These are phyloP conservation scores for Equus przewalskii DNA, from an alignment of 2,113 vertebrate species.

Conservation along the genomic window DNA sequence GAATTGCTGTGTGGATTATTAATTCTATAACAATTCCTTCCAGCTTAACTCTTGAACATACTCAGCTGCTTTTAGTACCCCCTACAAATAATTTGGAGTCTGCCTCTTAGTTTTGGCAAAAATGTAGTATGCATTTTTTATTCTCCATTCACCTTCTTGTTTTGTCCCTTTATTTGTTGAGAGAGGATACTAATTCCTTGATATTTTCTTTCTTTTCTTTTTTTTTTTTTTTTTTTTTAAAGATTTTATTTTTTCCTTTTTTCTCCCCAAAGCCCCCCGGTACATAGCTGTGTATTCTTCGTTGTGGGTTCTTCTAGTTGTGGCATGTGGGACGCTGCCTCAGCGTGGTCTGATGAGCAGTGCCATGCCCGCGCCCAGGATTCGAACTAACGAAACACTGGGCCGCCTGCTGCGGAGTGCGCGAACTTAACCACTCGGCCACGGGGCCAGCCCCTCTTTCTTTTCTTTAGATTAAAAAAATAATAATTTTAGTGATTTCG, in stretches of 20 bases:
- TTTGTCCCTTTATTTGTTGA: conserved; percentile 40
- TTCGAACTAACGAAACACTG: too few relatives aligned
- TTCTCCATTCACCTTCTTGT: background rate
- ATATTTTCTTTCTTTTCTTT: background rate
- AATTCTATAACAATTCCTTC: background rate
- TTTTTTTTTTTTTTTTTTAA: conserved; percentile 15
- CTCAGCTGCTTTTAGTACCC: background rate
- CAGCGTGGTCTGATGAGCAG: too few relatives aligned
- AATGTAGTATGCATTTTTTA: background rate
- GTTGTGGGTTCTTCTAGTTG: too few relatives aligned
- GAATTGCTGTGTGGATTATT: background rate
- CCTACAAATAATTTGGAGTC: background rate
- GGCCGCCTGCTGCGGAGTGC: too few relatives aligned
- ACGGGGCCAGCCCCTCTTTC: background rate
- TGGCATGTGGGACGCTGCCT: too few relatives aligned
- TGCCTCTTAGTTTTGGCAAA: background rate
- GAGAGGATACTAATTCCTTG: background rate
- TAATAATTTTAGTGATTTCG: background rate
- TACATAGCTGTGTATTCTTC: too few relatives aligned
- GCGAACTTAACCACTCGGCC: too few relatives aligned
- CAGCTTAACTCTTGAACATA: background rate
- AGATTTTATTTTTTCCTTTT: background rate
- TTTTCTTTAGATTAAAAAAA: background rate
- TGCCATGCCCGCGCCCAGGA: too few relatives aligned
- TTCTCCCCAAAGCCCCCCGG: too few relatives aligned